These are phyloP conservation scores for Charina bottae DNA, from an alignment of 2,113 vertebrate species.

Conservation along the genomic window DNA sequence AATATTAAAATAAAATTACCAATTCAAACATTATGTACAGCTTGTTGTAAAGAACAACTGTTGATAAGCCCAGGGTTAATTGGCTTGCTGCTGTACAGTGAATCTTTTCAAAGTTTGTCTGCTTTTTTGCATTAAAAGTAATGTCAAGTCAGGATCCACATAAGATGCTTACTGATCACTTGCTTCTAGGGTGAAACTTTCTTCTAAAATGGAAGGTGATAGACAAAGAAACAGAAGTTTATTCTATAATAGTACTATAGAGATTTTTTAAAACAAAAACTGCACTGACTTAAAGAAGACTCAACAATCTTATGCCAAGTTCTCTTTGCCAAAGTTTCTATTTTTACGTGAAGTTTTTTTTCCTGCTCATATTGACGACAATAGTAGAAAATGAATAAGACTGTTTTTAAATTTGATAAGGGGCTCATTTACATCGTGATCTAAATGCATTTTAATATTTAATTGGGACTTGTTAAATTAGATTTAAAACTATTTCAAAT, in stretches of 20 bases:
- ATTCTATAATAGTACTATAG: slow-evolving; percentile 29
- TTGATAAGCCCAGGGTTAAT: slow-evolving; percentile 66
- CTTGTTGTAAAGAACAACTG: slow-evolving; percentile 57
- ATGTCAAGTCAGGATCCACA: slow-evolving; percentile 57
- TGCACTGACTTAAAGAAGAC: slow-evolving; percentile 19
- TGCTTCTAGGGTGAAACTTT: slow-evolving; percentile 45
- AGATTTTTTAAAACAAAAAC: slow-evolving; percentile 20
- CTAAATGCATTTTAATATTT: too few species aligned
- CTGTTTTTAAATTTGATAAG: too few species aligned
- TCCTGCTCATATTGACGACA: slow-evolving; percentile 43
- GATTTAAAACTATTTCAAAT: too few species aligned
- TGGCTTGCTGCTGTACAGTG: slow-evolving; percentile 69
- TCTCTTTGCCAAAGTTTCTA: slow-evolving; percentile 33
- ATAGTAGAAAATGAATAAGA: slow-evolving; percentile 7
- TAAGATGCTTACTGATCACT: slow-evolving; percentile 39
- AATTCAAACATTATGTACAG: slow-evolving; percentile 69
- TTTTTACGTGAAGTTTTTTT: slow-evolving; percentile 10
- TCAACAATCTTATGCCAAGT: slow-evolving; percentile 26
- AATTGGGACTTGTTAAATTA: too few species aligned
- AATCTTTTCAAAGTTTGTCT: slow-evolving; percentile 69
- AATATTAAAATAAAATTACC: slow-evolving; percentile 55
- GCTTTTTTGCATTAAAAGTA: slow-evolving; percentile 66
- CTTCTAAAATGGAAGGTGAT: slow-evolving; percentile 42
- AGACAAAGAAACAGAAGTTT: slow-evolving; percentile 47
- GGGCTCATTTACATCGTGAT: too few species aligned